Conservation (phyloP, 1,140 invertebrate species). For the Mizuhopecten yessoensis region DNA sequence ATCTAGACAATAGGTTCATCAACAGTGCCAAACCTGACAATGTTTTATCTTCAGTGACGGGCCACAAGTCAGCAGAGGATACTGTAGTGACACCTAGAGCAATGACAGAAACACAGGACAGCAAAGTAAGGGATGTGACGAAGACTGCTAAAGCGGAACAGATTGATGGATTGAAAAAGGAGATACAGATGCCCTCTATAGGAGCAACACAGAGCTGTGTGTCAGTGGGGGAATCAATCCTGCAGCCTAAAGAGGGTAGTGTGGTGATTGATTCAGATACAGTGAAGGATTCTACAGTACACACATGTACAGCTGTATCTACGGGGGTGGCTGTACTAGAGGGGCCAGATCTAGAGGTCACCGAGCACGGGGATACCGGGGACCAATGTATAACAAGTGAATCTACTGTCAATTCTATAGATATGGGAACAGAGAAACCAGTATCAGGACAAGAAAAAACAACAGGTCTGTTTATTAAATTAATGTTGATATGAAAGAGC, state of each 20-base stretch:
- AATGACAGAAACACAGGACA: not conserved
- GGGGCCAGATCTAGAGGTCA: not conserved
- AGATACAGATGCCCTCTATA: not conserved
- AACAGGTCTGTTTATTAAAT: no score
- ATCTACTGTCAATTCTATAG: not conserved
- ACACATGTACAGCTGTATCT: not conserved
- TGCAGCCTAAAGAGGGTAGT: not conserved
- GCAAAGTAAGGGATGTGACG: not conserved
- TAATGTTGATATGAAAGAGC: no score
- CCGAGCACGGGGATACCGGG: not conserved
- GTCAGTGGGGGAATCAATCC: not conserved
- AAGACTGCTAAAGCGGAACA: no score
- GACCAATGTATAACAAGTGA: not conserved
- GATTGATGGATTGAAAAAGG: no score
- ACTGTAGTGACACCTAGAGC: not conserved
- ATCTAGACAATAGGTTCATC: no score
- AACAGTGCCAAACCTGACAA: not conserved
- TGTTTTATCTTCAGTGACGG: not conserved
- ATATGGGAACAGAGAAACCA: no score
- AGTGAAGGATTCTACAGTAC: not conserved
- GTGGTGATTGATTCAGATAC: not conserved
- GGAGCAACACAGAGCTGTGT: not conserved
- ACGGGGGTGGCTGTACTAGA: not conserved
- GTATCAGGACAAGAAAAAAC: not conserved
- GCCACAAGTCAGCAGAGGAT: not conserved